Conservation (phyloP, 2,888 invertebrate species). For the Leucania comma region DNA sequence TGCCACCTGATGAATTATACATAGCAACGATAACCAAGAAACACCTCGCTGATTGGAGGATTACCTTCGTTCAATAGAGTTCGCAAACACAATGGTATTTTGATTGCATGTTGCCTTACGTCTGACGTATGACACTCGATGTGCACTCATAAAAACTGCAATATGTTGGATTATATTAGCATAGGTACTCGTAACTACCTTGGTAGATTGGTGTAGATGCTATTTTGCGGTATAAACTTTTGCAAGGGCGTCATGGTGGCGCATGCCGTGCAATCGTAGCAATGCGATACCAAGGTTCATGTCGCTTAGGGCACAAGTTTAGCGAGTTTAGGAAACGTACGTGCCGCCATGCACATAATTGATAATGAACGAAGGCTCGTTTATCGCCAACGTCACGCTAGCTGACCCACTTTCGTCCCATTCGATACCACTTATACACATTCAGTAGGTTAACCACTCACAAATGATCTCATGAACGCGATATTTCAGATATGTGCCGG, state of each 20-base stretch:
- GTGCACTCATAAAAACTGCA: constrained; percentile 6
- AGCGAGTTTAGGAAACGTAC: constrained; percentile 51
- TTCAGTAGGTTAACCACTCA: constrained; percentile 63
- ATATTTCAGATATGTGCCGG: constrained; percentile 74
- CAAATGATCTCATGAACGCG: constrained; percentile 77
- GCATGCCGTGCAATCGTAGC: constrained; percentile 19
- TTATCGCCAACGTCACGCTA: constrained; percentile 88
- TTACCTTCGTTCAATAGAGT: constrained; percentile 27
- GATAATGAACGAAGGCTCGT: constrained; percentile 87
- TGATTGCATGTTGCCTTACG: constrained; percentile 36
- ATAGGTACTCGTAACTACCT: constrained; percentile 6
- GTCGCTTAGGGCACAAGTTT: constrained; percentile 46
- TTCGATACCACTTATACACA: constrained; percentile 84
- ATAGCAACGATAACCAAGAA: constrained; percentile 31
- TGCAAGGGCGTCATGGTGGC: constrained; percentile 42
- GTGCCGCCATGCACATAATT: constrained; percentile 75
- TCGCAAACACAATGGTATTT: constrained; percentile 50
- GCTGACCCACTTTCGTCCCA: constrained; percentile 87
- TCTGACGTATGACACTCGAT: constrained; percentile 26
- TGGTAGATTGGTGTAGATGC: constrained; percentile 9
- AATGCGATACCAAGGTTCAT: constrained; percentile 47
- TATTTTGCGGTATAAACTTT: constrained; percentile 35
- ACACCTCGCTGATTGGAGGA: constrained; percentile 33
- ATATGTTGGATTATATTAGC: constrained; percentile 7
- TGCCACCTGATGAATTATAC: constrained; percentile 50